Evolutionary conservation across 2,797 vertebrate species (phyloP).

Genomic region (Ispidina lecontei): DNA sequence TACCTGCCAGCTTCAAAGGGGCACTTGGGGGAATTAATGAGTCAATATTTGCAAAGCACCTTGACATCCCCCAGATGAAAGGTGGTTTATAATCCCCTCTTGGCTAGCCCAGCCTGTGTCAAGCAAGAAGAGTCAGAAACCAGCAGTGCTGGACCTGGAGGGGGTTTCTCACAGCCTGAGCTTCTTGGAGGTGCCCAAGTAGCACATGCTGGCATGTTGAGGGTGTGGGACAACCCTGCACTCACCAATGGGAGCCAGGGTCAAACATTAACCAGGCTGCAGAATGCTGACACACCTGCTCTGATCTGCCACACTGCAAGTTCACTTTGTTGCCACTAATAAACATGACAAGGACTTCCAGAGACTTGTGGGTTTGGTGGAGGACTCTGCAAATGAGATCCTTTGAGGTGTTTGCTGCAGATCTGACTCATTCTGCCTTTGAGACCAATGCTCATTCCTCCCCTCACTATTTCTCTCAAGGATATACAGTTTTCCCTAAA

Average conservation of each 20-base stretch:
- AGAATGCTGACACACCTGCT: fast-evolving
- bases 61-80: slow-evolving; percentile 54
- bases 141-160: neutral
- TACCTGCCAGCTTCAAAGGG: slow-evolving; percentile 59
- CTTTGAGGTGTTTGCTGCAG: neutral
- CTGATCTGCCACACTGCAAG: fast-evolving
- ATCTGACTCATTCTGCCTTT: neutral
- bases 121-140: neutral
- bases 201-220: fast-evolving
- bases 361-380: neutral
- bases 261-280: neutral
- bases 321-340: fast-evolving
- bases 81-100: slow-evolving; percentile 18
- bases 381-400: neutral
- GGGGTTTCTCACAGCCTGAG: neutral
- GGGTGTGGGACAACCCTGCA: neutral
- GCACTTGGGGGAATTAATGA: slow-evolving; percentile 37
- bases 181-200: neutral
- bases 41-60: slow-evolving; percentile 47
- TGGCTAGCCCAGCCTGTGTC: neutral
- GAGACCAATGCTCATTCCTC: neutral
- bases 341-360: neutral
- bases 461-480: neutral
- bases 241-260: fast-evolving
- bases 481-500: neutral